A percentile compares a stretch with the other conserved stretches of the same genome.
Evolutionary conservation across 2,113 vertebrate genomes (phyloP).

Genomic region (Hylia prasina): DNA sequence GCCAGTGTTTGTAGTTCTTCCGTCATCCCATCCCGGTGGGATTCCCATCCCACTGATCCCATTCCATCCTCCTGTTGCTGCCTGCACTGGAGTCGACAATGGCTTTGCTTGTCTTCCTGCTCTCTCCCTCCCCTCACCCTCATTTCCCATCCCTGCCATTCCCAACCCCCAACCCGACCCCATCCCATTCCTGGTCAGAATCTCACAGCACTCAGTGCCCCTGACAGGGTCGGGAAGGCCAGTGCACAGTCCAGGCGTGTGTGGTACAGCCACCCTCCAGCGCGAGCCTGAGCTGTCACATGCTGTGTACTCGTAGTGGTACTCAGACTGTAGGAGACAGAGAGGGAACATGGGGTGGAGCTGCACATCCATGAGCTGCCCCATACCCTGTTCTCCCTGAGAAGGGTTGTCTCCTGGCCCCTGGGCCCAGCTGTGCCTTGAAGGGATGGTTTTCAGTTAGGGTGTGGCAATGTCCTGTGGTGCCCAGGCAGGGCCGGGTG

Average conservation of each 20-base stretch:
- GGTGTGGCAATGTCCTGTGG: not conserved
- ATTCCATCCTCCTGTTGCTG: not conserved
- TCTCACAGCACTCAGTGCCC: slow-evolving; percentile 92
- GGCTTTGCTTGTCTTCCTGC: accelerated
- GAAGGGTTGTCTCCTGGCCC: not conserved
- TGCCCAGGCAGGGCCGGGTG: no score
- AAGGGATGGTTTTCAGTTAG: not conserved
- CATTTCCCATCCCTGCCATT: not conserved
- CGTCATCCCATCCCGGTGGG: not conserved
- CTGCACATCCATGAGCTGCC: not conserved
- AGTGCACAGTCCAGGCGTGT: slow-evolving; percentile 86
- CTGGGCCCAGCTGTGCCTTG: not conserved
- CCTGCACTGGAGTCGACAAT: not conserved
- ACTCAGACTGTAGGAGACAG: slow-evolving; percentile 83
- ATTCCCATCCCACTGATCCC: not conserved
- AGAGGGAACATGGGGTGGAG: not conserved
- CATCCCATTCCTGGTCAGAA: not conserved
- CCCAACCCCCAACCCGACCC: not conserved
- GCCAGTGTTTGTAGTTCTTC: not conserved
- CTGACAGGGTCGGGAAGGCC: slow-evolving; percentile 89
- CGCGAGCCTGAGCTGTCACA: slow-evolving; percentile 86
- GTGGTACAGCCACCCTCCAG: slow-evolving; percentile 94
- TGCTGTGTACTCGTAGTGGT: slow-evolving; percentile 96
- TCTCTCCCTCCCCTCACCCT: not conserved
- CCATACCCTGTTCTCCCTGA: not conserved